Evolutionary conservation across 1,140 invertebrate species (phyloP).

Genomic region (Ceratoteleas bidentatus): DNA sequence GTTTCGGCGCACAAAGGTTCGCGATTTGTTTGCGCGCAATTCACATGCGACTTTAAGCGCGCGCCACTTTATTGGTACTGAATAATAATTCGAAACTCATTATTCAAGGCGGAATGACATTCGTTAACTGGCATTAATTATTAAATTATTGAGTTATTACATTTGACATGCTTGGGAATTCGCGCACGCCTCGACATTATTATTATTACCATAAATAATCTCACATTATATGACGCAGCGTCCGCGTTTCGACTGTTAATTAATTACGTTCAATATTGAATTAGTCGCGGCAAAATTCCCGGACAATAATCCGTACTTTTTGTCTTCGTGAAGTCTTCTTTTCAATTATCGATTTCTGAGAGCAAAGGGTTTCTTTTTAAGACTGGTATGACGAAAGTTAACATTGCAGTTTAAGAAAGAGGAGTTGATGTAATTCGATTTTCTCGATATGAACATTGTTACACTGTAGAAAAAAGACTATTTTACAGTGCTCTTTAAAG

Average conservation of each 20-base stretch:
- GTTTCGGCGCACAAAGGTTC: not conserved
- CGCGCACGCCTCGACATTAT: conserved; percentile 11
- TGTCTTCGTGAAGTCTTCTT: no score
- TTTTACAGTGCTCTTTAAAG: no score
- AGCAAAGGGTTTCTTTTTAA: no score
- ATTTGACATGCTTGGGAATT: conserved; percentile 26
- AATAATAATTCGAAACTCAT: conserved; percentile 38
- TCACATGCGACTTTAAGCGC: conserved; percentile 21
- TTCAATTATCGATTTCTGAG: no score
- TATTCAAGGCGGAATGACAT: conserved; percentile 34
- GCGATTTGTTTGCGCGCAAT: conserved; percentile 11
- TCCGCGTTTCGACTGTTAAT: conserved; percentile 13
- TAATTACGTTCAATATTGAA: conserved; percentile 7
- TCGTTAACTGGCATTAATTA: conserved; percentile 38
- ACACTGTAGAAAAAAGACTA: no score
- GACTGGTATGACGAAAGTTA: no score
- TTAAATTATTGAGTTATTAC: conserved; percentile 42
- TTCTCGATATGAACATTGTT: no score
- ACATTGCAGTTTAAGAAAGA: no score
- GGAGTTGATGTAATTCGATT: no score
- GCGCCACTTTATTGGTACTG: conserved; percentile 11
- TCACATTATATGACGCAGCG: not conserved
- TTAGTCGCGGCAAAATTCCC: not conserved
- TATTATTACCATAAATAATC: conserved; percentile 36
- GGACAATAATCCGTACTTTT: no score